A percentile compares a stretch with the other conserved stretches of the same genome.
Conservation (phyloP, 2,888 invertebrate genomes). For the Heterodera filipjevi region DNA sequence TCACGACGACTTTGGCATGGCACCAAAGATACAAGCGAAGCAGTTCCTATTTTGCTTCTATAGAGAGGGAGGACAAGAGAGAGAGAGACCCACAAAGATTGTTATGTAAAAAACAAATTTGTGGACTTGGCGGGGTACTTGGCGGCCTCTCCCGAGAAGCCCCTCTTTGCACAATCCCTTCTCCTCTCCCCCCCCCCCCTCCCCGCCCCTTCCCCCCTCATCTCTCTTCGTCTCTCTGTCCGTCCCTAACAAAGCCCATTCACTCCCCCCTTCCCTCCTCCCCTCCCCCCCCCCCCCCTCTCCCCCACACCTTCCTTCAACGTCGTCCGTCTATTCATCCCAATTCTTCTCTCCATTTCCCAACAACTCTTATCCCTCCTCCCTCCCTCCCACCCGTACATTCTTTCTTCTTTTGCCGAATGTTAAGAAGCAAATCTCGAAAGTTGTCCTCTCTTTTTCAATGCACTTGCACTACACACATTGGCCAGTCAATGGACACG, state of each 20-base stretch:
- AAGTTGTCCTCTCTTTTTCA: background rate
- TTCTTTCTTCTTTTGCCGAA: background rate
- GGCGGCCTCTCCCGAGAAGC: background rate
- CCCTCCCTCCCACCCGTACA: background rate
- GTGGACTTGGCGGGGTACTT: background rate
- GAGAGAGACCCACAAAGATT: too few species aligned
- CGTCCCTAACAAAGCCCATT: background rate
- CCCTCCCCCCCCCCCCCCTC: background rate
- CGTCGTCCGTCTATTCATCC: background rate
- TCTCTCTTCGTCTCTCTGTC: background rate
- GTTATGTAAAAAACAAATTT: too few species aligned
- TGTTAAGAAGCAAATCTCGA: conserved; percentile 4
- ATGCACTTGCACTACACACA: conserved; percentile 4
- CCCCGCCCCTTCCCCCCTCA: background rate
- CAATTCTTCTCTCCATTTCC: background rate
- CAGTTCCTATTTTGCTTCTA: too few species aligned
- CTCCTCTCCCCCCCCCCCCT: background rate
- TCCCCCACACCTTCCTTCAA: too few species aligned
- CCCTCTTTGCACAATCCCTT: background rate
- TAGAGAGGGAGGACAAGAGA: background rate
- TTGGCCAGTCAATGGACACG: conserved; percentile 10
- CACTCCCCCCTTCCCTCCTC: background rate
- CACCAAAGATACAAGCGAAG: too few species aligned
- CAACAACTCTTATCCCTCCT: background rate
- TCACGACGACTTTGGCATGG: too few species aligned